Conservation (phyloP, 2,113 vertebrate species). For the Bolborhynchus lineola region DNA sequence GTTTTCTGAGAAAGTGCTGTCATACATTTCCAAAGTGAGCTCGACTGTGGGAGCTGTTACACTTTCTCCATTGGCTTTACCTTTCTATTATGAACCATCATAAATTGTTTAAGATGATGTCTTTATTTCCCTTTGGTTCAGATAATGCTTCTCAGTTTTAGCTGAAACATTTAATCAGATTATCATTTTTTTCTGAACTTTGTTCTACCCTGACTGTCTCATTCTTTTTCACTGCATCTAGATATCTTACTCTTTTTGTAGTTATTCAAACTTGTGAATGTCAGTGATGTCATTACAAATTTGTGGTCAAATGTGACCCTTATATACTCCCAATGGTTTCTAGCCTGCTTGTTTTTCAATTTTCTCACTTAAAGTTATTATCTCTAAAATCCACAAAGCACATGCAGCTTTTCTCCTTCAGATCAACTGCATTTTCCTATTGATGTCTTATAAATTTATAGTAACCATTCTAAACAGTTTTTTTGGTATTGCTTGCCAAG, state of each 20-base stretch:
- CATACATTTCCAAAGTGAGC: neutral
- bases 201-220: neutral
- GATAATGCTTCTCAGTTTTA: neutral
- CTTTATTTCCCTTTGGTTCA: neutral
- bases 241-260: neutral
- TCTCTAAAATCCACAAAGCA: neutral
- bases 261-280: neutral
- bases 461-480: neutral
- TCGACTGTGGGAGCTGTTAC: neutral
- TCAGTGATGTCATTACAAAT: neutral
- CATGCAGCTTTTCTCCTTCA: neutral
- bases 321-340: neutral
- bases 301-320: neutral
- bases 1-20: neutral
- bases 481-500: neutral
- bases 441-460: neutral
- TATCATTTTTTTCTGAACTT: neutral
- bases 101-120: neutral
- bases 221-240: neutral
- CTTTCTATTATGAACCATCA: neutral
- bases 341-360: neutral
- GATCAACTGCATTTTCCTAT: neutral
- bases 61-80: neutral
- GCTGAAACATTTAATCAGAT: neutral
- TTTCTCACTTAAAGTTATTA: neutral